These are phyloP conservation scores for Chaenodraco wilsoni DNA, from an alignment of 2,797 vertebrate genomes.

Conservation along the genomic window DNA sequence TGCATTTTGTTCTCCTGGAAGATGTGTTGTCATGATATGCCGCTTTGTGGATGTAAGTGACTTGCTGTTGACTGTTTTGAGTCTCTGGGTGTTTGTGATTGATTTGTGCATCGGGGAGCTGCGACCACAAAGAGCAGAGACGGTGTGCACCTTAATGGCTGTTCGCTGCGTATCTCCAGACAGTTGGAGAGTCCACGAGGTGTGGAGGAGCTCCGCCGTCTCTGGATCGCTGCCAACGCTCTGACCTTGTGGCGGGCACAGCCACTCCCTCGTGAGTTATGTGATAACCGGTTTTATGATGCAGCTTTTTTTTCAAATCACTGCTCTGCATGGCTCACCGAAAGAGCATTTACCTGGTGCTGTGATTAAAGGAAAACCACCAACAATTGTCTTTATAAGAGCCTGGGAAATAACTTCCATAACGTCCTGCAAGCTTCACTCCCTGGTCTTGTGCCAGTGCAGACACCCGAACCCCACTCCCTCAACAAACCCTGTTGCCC, in stretches of 20 bases:
- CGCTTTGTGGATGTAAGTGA: slow-evolving; percentile 58
- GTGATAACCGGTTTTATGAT: slow-evolving; percentile 78
- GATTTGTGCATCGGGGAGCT: slow-evolving; percentile 53
- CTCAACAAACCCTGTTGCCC: slow-evolving; percentile 54
- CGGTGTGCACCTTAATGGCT: slow-evolving; percentile 54
- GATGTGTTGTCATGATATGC: slow-evolving; percentile 56
- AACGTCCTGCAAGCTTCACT: slow-evolving; percentile 49
- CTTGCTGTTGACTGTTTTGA: slow-evolving; percentile 41
- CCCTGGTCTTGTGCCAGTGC: slow-evolving; percentile 60
- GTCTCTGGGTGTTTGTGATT: slow-evolving; percentile 40
- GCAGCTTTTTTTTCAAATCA: slow-evolving; percentile 46
- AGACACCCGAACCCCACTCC: slow-evolving; percentile 56
- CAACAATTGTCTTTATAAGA: slow-evolving; percentile 30
- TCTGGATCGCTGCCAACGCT: slow-evolving; percentile 70
- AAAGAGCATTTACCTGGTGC: slow-evolving; percentile 40
- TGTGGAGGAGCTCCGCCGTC: slow-evolving; percentile 50
- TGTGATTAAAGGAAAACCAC: slow-evolving; percentile 31
- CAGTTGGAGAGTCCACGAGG: slow-evolving; percentile 50
- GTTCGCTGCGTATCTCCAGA: slow-evolving; percentile 48
- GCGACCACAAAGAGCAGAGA: slow-evolving; percentile 43
- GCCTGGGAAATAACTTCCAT: slow-evolving; percentile 38
- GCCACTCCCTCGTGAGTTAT: slow-evolving; percentile 69
- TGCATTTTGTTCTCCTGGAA: slow-evolving; percentile 59
- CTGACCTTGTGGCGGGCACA: slow-evolving; percentile 78
- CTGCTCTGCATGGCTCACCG: slow-evolving; percentile 28